A percentile compares a stretch with the other conserved stretches of the same genome.
Evolutionary conservation across 35 echinoderm and acorn worm genomes (phyloP).

Genomic region (Heliocidaris tuberculata): DNA sequence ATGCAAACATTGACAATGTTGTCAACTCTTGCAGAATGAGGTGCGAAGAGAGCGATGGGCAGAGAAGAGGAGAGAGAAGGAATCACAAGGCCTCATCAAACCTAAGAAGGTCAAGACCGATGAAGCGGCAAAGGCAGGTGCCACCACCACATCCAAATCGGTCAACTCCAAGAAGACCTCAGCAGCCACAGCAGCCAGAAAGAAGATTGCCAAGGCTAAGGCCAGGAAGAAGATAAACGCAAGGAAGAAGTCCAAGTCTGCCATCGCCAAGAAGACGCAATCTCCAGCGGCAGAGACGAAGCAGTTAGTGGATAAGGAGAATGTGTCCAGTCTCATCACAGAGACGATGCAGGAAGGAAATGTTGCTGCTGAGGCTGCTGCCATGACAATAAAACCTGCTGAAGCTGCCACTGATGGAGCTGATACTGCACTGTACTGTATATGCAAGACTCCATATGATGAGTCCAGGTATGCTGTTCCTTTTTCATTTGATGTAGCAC

Average conservation of each 20-base stretch:
- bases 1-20: not conserved
- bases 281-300: not conserved
- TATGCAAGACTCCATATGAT: conserved; percentile 96
- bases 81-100: not conserved
- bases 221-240: conserved; percentile 28
- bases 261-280: conserved; percentile 21
- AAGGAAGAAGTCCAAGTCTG: not conserved
- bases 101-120: conserved; percentile 54
- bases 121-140: not conserved
- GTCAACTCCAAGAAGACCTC: conserved; percentile 45
- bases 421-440: conserved; percentile 76
- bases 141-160: not conserved
- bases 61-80: conserved; percentile 11
- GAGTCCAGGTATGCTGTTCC: conserved; percentile 64
- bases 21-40: not conserved
- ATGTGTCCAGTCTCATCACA: not conserved
- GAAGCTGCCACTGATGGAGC: not conserved
- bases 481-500: not conserved
- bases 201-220: conserved; percentile 19
- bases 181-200: conserved; percentile 26
- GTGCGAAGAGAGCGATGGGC: conserved; percentile 18
- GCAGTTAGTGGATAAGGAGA: not conserved
- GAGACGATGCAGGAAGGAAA: not conserved
- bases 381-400: not conserved
- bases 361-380: not conserved